Percentiles rank a stretch among this genome's conserved stretches.
Evolutionary conservation across 2,888 invertebrate genomes (phyloP).

Genomic region (Norana najaformis): DNA sequence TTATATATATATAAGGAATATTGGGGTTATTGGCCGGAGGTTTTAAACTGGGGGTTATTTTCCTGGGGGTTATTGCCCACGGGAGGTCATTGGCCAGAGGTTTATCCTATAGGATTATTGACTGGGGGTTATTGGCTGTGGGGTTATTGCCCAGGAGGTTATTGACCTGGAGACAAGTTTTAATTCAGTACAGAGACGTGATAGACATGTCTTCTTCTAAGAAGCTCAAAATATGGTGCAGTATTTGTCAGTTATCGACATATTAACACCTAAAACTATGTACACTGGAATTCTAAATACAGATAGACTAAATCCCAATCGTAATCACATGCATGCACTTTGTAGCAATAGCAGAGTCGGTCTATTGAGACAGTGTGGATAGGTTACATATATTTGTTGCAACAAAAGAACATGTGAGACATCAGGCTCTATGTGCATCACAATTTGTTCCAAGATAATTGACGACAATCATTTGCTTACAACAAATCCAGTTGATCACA

Average conservation of each 20-base stretch:
- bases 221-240: neutral
- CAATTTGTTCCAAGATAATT: neutral
- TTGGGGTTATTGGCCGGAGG: too few species aligned
- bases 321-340: neutral
- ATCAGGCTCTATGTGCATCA: neutral
- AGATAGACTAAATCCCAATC: too few species aligned
- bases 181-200: neutral
- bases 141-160: too few species aligned
- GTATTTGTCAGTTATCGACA: neutral
- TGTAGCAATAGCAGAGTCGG: neutral
- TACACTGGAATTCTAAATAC: neutral
- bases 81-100: too few species aligned
- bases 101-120: too few species aligned
- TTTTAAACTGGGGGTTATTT: too few species aligned
- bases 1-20: too few species aligned
- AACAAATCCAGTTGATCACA: neutral
- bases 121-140: too few species aligned
- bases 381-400: too few species aligned
- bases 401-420: neutral
- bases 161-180: constrained; percentile 1
- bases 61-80: too few species aligned
- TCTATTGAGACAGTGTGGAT: neutral
- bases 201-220: neutral
- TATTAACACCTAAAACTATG: neutral
- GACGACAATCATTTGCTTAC: neutral